Conservation (phyloP, 2,113 vertebrate genomes). For the Smithornis capensis region DNA sequence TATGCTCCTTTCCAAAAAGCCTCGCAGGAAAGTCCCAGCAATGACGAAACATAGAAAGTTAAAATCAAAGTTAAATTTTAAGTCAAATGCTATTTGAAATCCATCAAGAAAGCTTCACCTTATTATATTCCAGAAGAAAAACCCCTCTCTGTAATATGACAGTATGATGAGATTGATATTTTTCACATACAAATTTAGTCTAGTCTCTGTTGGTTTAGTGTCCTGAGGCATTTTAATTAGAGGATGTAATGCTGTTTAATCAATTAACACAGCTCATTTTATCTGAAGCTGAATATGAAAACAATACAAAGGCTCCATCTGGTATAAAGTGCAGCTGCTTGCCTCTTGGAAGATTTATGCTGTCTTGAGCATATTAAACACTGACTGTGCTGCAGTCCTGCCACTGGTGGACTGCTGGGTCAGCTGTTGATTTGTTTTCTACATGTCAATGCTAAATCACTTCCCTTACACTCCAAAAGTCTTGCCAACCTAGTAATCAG, state of each 20-base stretch:
- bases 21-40: neutral
- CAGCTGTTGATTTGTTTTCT: neutral
- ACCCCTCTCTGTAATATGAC: neutral
- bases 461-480: neutral
- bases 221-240: constrained; percentile 23
- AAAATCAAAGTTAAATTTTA: neutral
- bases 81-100: neutral
- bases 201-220: neutral
- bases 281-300: neutral
- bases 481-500: neutral
- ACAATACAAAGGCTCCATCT: constrained; percentile 8
- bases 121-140: neutral
- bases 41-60: neutral
- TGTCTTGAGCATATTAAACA: neutral
- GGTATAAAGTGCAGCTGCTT: constrained; percentile 14
- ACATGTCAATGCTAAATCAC: neutral
- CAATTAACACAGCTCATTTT: constrained; percentile 9
- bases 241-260: neutral
- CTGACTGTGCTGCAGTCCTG: neutral
- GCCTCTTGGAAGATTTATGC: neutral
- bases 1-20: neutral
- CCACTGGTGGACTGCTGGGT: neutral
- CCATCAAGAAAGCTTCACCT: neutral
- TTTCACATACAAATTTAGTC: neutral
- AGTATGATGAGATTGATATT: neutral